A percentile compares a stretch with the other conserved stretches of the same genome.
Conservation (phyloP, 2,888 invertebrate genomes). For the Physocephala rufipes region DNA sequence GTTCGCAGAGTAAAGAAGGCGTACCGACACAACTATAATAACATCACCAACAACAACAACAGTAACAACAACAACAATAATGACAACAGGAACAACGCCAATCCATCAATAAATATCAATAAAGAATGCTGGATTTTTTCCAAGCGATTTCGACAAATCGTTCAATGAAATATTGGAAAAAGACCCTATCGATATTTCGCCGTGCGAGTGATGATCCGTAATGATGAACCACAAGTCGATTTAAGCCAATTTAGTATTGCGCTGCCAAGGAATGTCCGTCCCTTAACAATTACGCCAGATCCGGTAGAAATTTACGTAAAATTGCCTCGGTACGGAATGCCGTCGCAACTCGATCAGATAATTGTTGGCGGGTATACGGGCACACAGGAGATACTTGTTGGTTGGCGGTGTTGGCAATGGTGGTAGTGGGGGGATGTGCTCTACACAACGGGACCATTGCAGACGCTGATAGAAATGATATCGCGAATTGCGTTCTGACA, state of each 20-base stretch:
- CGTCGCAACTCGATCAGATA: constrained; percentile 16
- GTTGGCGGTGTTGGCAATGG: not conserved
- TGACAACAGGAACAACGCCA: not conserved
- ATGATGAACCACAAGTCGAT: constrained; percentile 59
- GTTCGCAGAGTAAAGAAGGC: not conserved
- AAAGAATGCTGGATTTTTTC: not conserved
- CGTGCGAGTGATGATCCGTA: constrained; percentile 44
- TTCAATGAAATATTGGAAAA: not conserved
- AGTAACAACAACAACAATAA: constrained; percentile 1
- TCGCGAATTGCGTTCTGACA: not conserved
- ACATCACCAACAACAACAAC: not conserved
- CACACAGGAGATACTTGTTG: not conserved
- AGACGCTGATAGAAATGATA: not conserved
- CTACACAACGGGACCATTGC: too few relatives aligned
- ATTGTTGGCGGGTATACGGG: not conserved
- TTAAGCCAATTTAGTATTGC: constrained; percentile 54
- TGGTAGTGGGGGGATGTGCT: too few relatives aligned
- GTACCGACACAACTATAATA: not conserved
- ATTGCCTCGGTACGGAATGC: constrained; percentile 18
- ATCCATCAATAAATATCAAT: too few relatives aligned
- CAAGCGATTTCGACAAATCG: too few relatives aligned
- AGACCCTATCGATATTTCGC: not conserved
- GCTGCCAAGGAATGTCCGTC: not conserved
- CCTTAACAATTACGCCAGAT: constrained; percentile 28
- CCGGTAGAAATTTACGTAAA: constrained; percentile 16